Percentiles rank a stretch among this genome's conserved stretches.
Evolutionary conservation across 2,113 vertebrate genomes (phyloP).

Genomic region (Centropristis striata): DNA sequence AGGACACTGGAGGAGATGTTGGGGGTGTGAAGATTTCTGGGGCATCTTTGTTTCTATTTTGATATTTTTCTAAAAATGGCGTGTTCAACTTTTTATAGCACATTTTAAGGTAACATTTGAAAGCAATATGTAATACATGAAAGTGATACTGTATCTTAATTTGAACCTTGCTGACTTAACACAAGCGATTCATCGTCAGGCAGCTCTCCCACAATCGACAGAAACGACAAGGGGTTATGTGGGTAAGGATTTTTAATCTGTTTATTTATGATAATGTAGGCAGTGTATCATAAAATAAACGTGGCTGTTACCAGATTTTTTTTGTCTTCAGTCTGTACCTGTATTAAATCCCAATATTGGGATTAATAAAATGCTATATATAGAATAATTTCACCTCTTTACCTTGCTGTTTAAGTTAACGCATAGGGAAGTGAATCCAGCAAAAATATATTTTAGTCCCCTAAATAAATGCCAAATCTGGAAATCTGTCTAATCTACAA

Average conservation of each 20-base stretch:
- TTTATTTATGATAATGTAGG: conserved; percentile 83
- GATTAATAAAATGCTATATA: too few species aligned
- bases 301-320: conserved; percentile 46
- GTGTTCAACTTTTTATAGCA: conserved; percentile 73
- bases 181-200: conserved; percentile 61
- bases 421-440: too few species aligned
- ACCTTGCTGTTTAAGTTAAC: too few species aligned
- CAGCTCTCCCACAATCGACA: conserved; percentile 72
- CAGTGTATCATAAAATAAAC: conserved; percentile 82
- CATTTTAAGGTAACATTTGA: conserved; percentile 54
- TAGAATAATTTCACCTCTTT: too few species aligned
- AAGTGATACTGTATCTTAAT: conserved; percentile 66
- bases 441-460: too few species aligned
- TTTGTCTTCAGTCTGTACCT: conserved; percentile 41
- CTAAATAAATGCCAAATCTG: too few species aligned
- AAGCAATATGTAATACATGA: conserved; percentile 64
- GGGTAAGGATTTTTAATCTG: conserved; percentile 80
- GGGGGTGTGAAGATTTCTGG: conserved; percentile 15
- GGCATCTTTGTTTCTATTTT: conserved; percentile 71
- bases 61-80: conserved; percentile 81
- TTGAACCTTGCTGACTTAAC: conserved; percentile 56
- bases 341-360: too few species aligned
- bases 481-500: too few species aligned
- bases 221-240: conserved; percentile 74
- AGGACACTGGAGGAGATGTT: conserved; percentile 22